Percentiles rank a stretch among this genome's conserved stretches.
Evolutionary conservation across 2,797 vertebrate species (phyloP).

Genomic region (Vultur gryphus): DNA sequence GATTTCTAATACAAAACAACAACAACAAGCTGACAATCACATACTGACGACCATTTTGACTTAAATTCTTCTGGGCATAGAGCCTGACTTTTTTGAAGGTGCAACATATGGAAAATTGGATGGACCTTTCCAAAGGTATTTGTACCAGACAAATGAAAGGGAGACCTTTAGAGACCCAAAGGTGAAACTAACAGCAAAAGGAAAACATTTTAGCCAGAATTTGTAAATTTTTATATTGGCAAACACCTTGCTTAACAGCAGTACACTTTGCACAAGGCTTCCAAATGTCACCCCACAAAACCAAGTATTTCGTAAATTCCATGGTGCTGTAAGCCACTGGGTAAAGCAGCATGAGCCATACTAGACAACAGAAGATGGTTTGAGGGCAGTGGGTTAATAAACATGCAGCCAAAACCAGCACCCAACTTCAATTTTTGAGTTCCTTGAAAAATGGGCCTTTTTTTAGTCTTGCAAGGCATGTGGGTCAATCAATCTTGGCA

Average conservation of each 20-base stretch:
- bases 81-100: neutral
- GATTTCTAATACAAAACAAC: neutral
- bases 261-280: neutral
- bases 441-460: neutral
- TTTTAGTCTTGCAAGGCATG: neutral
- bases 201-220: neutral
- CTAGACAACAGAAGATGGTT: neutral
- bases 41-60: neutral
- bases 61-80: neutral
- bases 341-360: neutral
- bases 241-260: neutral
- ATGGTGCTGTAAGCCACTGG: neutral
- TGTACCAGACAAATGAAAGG: neutral
- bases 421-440: neutral
- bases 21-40: neutral
- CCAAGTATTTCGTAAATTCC: neutral
- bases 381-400: neutral
- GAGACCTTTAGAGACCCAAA: neutral
- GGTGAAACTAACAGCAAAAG: neutral
- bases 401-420: neutral
- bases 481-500: neutral
- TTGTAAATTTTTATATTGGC: neutral
- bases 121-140: neutral
- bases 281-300: neutral
- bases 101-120: neutral